Evolutionary conservation across 2,888 invertebrate genomes (phyloP).

Genomic region (Protodeltote pygarga): DNA sequence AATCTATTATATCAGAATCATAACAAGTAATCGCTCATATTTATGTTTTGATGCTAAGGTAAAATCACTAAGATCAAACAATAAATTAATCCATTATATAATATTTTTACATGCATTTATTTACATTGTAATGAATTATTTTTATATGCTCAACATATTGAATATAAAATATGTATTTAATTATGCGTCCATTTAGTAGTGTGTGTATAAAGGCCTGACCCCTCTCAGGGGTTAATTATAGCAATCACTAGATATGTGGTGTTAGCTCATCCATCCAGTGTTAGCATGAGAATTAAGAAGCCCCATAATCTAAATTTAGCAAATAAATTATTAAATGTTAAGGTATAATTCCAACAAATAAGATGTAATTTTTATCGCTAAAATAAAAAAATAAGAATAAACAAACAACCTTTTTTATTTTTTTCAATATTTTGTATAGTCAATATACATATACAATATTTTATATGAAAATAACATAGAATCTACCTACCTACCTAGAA

Average conservation of each 20-base stretch:
- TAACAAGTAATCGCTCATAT: conserved; percentile 61
- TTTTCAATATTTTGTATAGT: neutral
- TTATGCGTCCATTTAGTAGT: conserved; percentile 79
- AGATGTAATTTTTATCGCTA: conserved; percentile 79
- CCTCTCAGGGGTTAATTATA: conserved; percentile 36
- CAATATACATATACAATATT: neutral
- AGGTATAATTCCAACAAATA: conserved; percentile 71
- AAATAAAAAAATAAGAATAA: conserved; percentile 69
- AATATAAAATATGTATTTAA: conserved; percentile 68
- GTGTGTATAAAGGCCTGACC: conserved; percentile 63
- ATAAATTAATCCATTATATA: conserved; percentile 67
- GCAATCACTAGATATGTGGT: conserved; percentile 45
- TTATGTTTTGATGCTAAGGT: conserved; percentile 72
- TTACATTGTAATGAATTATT: conserved; percentile 82
- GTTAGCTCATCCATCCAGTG: conserved; percentile 47
- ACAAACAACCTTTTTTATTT: conserved; percentile 47
- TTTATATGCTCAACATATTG: conserved; percentile 79
- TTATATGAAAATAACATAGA: no score
- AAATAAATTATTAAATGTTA: conserved; percentile 80
- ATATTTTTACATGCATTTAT: conserved; percentile 85
- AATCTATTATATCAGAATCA: conserved; percentile 14
- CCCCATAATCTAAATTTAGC: conserved; percentile 78
- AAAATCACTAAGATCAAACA: conserved; percentile 65
- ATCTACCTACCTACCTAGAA: no score
- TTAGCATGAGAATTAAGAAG: conserved; percentile 61